phyloP scores from a whole-genome alignment of 2,888 invertebrate species.

The Synanthedon formicaeformis region DNA sequence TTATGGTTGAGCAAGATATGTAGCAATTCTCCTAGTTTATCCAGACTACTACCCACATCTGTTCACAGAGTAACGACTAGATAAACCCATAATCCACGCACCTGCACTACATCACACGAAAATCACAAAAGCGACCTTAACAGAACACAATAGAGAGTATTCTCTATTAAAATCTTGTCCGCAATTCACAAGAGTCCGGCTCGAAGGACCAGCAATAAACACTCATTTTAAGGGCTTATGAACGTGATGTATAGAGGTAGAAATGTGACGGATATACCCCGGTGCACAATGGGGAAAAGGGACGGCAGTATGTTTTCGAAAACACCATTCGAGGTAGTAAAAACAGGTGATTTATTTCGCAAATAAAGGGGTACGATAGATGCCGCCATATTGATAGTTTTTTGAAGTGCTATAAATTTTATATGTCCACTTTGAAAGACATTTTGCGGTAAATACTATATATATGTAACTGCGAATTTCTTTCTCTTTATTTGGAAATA shows the following conservation, averaged over 20 bases:
- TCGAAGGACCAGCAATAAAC: slow-evolving; percentile 58
- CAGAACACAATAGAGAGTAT: slow-evolving; percentile 26
- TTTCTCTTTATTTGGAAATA: too few relatives aligned
- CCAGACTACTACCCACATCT: slow-evolving; percentile 29
- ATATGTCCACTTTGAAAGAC: neutral
- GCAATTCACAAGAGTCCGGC: slow-evolving; percentile 30
- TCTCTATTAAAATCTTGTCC: slow-evolving; percentile 17
- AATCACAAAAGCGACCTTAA: slow-evolving; percentile 21
- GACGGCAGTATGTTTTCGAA: neutral
- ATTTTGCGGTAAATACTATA: neutral
- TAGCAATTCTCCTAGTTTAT: slow-evolving; percentile 32
- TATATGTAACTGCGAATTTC: too few relatives aligned
- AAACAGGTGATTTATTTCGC: slow-evolving; percentile 9
- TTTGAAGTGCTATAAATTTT: neutral
- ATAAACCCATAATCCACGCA: slow-evolving; percentile 41
- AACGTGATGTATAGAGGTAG: slow-evolving; percentile 47
- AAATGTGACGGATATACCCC: slow-evolving; percentile 37
- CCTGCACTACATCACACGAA: slow-evolving; percentile 32
- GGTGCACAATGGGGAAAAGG: neutral
- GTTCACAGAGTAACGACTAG: slow-evolving; percentile 43
- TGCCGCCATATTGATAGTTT: neutral
- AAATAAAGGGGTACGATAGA: slow-evolving; percentile 3
- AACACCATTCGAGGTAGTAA: slow-evolving; percentile 2
- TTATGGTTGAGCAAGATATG: neutral
- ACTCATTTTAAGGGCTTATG: slow-evolving; percentile 57